Base-by-base conservation (phyloP, 1,140 invertebrate genomes). In the Hetaerina americana region DNA sequence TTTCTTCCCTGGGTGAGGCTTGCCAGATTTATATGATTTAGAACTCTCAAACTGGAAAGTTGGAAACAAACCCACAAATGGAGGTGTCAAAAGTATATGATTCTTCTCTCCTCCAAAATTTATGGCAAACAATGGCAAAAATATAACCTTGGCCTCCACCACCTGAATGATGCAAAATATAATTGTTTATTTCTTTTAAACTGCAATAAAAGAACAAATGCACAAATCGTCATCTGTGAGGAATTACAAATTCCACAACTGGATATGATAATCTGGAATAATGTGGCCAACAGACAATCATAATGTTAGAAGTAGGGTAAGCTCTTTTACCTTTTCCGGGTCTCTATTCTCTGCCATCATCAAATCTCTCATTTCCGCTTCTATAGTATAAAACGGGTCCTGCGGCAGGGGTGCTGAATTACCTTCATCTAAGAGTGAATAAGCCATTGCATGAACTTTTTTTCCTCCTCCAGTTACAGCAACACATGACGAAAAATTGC, bases 21-120 rank as follows among this genome's bases (percentile, higher is more conserved):
- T 3, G 57, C 25, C 5, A 26, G 40, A 80, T 79, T 5, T 79
- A 78, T 57, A n/a, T 12, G 22, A 57, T 12, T n/a, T 57, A 18
- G 15, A n/a, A 57, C 15, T 57, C 15, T n/a, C 22, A n/a, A n/a
- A n/a, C 70, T 83, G 78, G 71, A 86, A 83, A 25, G 84, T 77
- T 66, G 89, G 87, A 78, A 86, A 87, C n/a, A 89, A 69, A 31
- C 84, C 79, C 28, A 79, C 79, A 77, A 87, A 88, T 67, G 85
- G 82, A 29, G 89, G 89, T 28, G 87, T 87, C 0, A 89, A 77
- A 91, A 89, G 27, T 90, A 72, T 70, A 84, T 79, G 77, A 85
- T 84, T 71, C 84, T 85, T 27, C 88, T 79, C 67, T 82, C 77
- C 25, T 85, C 84, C 26, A 85, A 79, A 71, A 89, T 87, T 57